These are phyloP conservation scores for Acleris emargana DNA, from an alignment of 2,888 invertebrate species.

Conservation along the genomic window DNA sequence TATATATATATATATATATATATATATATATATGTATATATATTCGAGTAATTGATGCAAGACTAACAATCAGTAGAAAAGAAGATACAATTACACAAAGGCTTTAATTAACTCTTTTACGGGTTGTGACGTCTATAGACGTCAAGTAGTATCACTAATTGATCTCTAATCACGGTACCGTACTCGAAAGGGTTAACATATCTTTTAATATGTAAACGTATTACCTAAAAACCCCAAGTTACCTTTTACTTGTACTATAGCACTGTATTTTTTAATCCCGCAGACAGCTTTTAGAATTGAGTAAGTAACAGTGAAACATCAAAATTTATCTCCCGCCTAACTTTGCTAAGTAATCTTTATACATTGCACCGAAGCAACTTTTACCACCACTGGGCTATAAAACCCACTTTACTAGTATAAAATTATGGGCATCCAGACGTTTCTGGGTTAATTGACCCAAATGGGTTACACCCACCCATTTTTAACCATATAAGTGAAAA, in stretches of 20 bases:
- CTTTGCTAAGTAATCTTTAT: constrained; percentile 48
- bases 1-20: too few relatives aligned
- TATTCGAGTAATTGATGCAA: too few relatives aligned
- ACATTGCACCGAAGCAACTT: constrained; percentile 54
- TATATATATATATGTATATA: too few relatives aligned
- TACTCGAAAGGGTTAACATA: too few relatives aligned
- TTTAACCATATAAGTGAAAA: constrained; percentile 3
- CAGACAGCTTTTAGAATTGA: constrained; percentile 4
- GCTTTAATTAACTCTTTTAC: too few relatives aligned
- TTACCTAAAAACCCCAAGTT: not conserved
- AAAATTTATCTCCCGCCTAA: constrained; percentile 38
- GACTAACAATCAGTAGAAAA: too few relatives aligned
- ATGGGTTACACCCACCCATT: constrained; percentile 35
- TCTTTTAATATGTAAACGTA: too few relatives aligned
- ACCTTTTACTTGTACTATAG: not conserved
- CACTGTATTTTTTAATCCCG: constrained; percentile 11
- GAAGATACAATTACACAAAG: too few relatives aligned
- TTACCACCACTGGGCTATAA: constrained; percentile 49
- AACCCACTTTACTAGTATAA: constrained; percentile 56
- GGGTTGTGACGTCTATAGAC: too few relatives aligned
- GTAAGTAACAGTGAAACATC: constrained; percentile 37
- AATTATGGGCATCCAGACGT: constrained; percentile 56
- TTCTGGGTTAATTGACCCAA: constrained; percentile 58
- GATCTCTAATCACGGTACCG: too few relatives aligned
- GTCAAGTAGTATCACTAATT: too few relatives aligned